Evolutionary conservation across 2,888 invertebrate species (phyloP).

Genomic region (Orchesella flavescens): DNA sequence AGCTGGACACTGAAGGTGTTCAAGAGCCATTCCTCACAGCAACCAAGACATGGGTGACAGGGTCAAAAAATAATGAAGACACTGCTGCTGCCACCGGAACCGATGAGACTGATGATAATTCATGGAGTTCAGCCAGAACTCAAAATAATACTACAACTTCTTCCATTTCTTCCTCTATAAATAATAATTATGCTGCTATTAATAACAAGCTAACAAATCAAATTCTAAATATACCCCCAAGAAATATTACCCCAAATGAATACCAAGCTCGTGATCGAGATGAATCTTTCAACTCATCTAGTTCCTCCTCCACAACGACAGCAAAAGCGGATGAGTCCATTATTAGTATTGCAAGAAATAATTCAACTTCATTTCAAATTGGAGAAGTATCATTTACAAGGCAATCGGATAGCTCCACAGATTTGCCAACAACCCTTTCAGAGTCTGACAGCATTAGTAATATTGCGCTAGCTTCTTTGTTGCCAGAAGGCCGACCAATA

Average conservation of each 20-base stretch:
- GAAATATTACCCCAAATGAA: conserved; percentile 1
- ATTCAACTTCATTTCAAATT: conserved; percentile 25
- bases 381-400: conserved; percentile 28
- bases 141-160: conserved; percentile 28
- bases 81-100: neutral
- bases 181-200: neutral
- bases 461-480: conserved; percentile 11
- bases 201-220: conserved; percentile 16
- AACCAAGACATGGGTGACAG: conserved; percentile 52
- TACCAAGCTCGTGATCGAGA: neutral
- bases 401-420: conserved; percentile 36
- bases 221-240: conserved; percentile 19
- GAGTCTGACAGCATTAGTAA: conserved; percentile 47
- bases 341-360: neutral
- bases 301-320: conserved; percentile 19
- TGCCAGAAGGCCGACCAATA: conserved; percentile 60
- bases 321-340: neutral
- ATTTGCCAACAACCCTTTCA: conserved; percentile 45
- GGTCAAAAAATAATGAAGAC: neutral
- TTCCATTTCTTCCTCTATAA: conserved; percentile 2
- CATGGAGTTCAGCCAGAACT: conserved; percentile 3
- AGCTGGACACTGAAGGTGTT: neutral
- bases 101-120: conserved; percentile 38
- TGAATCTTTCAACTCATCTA: conserved; percentile 30
- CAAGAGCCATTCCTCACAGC: conserved; percentile 35